phyloP scores from a whole-genome alignment of 2,888 invertebrate species.

The Cyrtodaria siliqua region DNA sequence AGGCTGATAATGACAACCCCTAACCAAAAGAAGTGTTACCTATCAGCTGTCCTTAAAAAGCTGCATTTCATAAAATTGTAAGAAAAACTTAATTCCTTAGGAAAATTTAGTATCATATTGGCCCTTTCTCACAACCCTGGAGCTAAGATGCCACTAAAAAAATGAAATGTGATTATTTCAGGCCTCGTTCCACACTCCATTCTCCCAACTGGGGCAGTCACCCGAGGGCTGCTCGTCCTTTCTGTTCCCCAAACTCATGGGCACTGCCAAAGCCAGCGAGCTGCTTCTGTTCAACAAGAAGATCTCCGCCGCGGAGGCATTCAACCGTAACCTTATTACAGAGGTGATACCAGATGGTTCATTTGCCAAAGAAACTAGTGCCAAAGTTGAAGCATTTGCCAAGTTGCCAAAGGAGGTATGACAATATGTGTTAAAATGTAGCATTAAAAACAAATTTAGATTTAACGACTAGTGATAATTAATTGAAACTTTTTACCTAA shows the following conservation, averaged over 20 bases:
- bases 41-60: too few relatives aligned
- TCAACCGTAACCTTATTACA: constrained; percentile 92
- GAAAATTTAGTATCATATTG: too few relatives aligned
- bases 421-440: too few relatives aligned
- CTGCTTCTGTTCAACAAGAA: constrained; percentile 90
- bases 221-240: constrained; percentile 96
- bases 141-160: too few relatives aligned
- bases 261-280: constrained; percentile 90
- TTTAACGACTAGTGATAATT: too few relatives aligned
- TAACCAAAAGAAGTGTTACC: too few relatives aligned
- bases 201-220: constrained; percentile 93
- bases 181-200: constrained; percentile 96
- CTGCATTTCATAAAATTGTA: too few relatives aligned
- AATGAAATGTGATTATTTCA: constrained; percentile 85
- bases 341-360: constrained; percentile 90
- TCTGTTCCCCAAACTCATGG: constrained; percentile 94
- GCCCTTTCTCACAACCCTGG: too few relatives aligned
- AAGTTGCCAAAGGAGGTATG: constrained; percentile 86
- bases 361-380: constrained; percentile 89
- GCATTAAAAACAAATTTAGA: too few relatives aligned
- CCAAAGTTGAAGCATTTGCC: constrained; percentile 86
- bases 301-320: constrained; percentile 93
- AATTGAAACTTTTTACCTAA: too few relatives aligned
- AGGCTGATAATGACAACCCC: too few relatives aligned
- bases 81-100: too few relatives aligned